A percentile compares a stretch with the other conserved stretches of the same genome.
phyloP scores from a whole-genome alignment of 64 coral and sea anemone species.

The Orbicella faveolata region DNA sequence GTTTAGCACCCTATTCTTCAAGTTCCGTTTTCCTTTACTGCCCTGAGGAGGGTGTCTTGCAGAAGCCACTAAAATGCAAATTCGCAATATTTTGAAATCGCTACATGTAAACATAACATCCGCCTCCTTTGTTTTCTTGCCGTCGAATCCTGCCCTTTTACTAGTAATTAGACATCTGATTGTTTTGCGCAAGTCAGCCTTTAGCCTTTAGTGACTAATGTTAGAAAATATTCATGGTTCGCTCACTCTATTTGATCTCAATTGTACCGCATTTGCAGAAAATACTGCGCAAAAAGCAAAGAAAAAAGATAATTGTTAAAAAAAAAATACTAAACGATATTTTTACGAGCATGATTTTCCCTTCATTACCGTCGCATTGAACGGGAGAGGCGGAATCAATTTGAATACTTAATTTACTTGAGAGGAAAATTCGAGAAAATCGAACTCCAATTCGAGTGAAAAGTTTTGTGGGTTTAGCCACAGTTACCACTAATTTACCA shows the following conservation, averaged over 20 bases:
- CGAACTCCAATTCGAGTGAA: background rate
- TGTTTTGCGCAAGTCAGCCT: background rate
- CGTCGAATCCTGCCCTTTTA: background rate
- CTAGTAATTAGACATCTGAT: background rate
- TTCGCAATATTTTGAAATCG: background rate
- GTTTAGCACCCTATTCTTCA: constrained; percentile 7
- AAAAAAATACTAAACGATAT: background rate
- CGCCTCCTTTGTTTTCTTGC: background rate
- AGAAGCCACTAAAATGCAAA: background rate
- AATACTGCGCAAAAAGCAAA: background rate
- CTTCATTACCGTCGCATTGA: background rate
- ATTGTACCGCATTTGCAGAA: background rate
- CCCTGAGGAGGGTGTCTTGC: background rate
- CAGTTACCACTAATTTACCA: background rate
- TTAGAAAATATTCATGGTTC: background rate
- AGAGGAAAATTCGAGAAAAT: background rate
- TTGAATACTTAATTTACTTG: background rate
- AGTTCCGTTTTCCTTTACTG: background rate
- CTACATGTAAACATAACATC: constrained; percentile 10
- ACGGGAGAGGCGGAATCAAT: background rate
- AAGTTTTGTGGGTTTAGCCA: background rate
- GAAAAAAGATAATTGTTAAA: background rate
- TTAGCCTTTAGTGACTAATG: background rate
- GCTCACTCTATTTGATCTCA: background rate
- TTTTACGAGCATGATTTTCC: background rate